phyloP scores from a whole-genome alignment of 2,113 vertebrate species.

The Todiramphus saurophagus region DNA sequence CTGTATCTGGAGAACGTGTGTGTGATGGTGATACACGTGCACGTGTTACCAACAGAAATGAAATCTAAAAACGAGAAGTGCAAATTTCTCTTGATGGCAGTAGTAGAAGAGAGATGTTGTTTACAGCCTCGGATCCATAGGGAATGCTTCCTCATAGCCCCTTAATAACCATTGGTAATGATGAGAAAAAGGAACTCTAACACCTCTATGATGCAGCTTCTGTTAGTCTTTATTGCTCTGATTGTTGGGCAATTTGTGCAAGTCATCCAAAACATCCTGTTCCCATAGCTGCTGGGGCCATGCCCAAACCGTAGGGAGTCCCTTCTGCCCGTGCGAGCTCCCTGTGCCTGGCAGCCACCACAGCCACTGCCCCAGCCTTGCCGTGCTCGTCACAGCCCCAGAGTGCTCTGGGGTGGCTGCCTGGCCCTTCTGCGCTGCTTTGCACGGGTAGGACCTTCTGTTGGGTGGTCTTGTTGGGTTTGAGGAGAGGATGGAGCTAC shows the following conservation, averaged over 20 bases:
- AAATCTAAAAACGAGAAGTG: neutral
- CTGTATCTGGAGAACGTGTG: neutral
- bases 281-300: neutral
- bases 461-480: neutral
- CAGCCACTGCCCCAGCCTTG: fast-evolving
- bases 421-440: neutral
- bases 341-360: fast-evolving
- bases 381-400: neutral
- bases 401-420: fast-evolving
- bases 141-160: neutral
- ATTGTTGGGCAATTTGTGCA: neutral
- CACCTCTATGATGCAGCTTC: neutral
- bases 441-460: neutral
- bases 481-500: neutral
- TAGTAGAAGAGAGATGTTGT: neutral
- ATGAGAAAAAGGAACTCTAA: neutral
- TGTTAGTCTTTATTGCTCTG: neutral
- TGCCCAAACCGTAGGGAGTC: neutral
- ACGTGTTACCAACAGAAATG: neutral
- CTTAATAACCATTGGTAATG: neutral
- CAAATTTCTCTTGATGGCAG: neutral
- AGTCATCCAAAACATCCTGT: neutral
- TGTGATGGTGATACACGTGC: neutral
- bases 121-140: neutral
- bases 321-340: neutral